Percentiles rank a stretch among this genome's conserved stretches.
Evolutionary conservation across 2,797 vertebrate species (phyloP).

Genomic region (Staurois parvus): DNA sequence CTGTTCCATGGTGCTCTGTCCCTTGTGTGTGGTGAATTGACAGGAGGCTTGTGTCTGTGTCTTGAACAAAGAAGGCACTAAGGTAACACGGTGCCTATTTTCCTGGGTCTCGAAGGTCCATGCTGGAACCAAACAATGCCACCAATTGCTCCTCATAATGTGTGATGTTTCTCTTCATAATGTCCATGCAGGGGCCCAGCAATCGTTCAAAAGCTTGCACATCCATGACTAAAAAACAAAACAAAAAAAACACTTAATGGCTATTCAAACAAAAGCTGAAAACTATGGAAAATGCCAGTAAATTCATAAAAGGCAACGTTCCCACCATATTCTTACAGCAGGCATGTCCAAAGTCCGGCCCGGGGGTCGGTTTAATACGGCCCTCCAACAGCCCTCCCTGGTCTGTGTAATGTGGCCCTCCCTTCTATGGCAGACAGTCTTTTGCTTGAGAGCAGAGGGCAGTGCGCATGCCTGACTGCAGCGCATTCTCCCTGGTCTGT

Average conservation of each 20-base stretch:
- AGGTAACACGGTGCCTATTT: constrained; percentile 76
- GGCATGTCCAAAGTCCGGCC: no score
- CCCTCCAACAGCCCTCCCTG: no score
- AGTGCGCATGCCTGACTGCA: no score
- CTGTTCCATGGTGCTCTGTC: constrained; percentile 73
- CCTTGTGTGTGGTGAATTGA: constrained; percentile 78
- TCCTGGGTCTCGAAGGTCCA: constrained; percentile 92
- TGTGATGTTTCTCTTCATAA: constrained; percentile 99
- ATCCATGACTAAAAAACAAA: constrained; percentile 88
- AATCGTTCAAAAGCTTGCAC: constrained; percentile 97
- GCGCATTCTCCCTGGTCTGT: no score
- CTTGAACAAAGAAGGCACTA: constrained; percentile 77
- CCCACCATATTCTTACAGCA: no score
- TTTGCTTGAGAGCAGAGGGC: no score
- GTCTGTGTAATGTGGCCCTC: no score
- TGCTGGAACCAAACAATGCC: constrained; percentile 97
- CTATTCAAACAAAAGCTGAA: no score
- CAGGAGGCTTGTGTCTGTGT: constrained; percentile 75
- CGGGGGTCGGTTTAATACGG: no score
- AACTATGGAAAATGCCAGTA: no score
- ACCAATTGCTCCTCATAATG: constrained; percentile 98
- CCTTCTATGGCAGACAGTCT: no score
- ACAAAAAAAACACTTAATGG: neutral
- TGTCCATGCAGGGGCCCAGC: constrained; percentile 98
- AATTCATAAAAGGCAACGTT: no score